These are phyloP conservation scores for Craterocephalus amniculus DNA, from an alignment of 2,797 vertebrate genomes.

Conservation along the genomic window DNA sequence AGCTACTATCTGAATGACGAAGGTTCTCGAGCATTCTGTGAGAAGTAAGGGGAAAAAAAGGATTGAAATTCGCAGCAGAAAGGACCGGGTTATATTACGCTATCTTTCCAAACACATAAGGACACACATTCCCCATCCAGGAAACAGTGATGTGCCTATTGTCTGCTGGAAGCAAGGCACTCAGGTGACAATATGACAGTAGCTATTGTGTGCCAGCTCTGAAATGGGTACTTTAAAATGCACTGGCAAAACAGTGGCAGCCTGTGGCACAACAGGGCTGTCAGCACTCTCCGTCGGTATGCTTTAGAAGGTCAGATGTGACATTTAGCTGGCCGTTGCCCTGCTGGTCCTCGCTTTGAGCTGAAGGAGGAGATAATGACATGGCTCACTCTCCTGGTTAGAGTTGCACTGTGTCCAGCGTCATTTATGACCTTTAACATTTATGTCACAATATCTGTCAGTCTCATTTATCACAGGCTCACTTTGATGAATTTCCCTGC, in stretches of 20 bases:
- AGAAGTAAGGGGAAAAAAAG: conserved; percentile 18
- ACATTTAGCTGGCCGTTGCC: conserved; percentile 75
- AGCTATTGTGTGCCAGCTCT: conserved; percentile 63
- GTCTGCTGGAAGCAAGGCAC: conserved; percentile 42
- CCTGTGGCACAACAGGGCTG: conserved; percentile 50
- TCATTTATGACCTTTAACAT: conserved; percentile 65
- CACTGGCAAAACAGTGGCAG: conserved; percentile 55
- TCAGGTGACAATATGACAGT: conserved; percentile 61
- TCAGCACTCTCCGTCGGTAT: conserved; percentile 36
- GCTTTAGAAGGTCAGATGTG: conserved; percentile 55
- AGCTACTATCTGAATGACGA: conserved; percentile 31
- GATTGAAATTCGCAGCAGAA: conserved; percentile 18
- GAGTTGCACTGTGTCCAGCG: conserved; percentile 24
- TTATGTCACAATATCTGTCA: conserved; percentile 64
- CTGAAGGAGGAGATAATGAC: conserved; percentile 56
- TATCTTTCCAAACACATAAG: conserved; percentile 52
- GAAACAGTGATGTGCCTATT: conserved; percentile 39
- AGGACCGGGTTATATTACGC: conserved; percentile 36
- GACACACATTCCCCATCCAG: conserved; percentile 29
- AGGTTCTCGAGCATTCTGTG: conserved; percentile 19
- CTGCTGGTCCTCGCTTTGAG: conserved; percentile 62
- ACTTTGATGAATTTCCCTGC: conserved; percentile 55
- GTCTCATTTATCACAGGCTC: conserved; percentile 63
- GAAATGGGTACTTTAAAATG: conserved; percentile 58
- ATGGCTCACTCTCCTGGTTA: conserved; percentile 52